phyloP scores from a whole-genome alignment of 2,888 invertebrate genomes.

The Rhingia campestris region DNA sequence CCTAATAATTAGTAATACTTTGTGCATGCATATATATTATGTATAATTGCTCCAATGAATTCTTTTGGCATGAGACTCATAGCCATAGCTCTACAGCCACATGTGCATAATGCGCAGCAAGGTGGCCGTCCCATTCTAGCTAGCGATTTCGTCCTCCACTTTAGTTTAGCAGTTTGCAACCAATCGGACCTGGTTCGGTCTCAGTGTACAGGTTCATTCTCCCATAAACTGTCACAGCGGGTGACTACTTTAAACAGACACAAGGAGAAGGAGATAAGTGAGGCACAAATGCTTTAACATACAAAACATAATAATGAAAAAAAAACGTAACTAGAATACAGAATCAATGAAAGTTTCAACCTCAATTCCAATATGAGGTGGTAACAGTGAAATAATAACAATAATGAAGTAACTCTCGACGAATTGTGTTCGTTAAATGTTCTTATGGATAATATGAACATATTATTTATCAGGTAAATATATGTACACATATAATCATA shows the following conservation, averaged over 20 bases:
- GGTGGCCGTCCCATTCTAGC: background rate
- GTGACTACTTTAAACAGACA: slow-evolving; percentile 55
- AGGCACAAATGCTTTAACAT: slow-evolving; percentile 52
- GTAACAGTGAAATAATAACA: slow-evolving; percentile 56
- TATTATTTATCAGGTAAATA: slow-evolving; percentile 30
- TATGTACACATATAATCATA: background rate
- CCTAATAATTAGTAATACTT: slow-evolving; percentile 16
- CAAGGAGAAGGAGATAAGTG: slow-evolving; percentile 50
- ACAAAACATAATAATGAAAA: background rate
- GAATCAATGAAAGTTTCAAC: slow-evolving; percentile 44
- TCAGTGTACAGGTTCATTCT: slow-evolving; percentile 47
- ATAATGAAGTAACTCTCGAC: slow-evolving; percentile 46
- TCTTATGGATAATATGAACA: slow-evolving; percentile 36
- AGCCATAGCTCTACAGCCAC: background rate
- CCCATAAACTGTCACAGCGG: slow-evolving; percentile 55
- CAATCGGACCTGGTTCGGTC: slow-evolving; percentile 17
- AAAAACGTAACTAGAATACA: slow-evolving; percentile 29
- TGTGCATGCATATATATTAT: background rate
- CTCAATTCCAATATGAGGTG: slow-evolving; percentile 39
- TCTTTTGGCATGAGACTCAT: slow-evolving; percentile 2
- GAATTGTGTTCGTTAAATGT: slow-evolving; percentile 48
- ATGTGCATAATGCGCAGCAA: background rate
- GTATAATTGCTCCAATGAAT: background rate
- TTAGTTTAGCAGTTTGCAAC: slow-evolving; percentile 31
- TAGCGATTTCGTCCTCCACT: slow-evolving; percentile 5